Conservation (phyloP, 2,113 vertebrate genomes). For the Colistium nudipinnis region DNA sequence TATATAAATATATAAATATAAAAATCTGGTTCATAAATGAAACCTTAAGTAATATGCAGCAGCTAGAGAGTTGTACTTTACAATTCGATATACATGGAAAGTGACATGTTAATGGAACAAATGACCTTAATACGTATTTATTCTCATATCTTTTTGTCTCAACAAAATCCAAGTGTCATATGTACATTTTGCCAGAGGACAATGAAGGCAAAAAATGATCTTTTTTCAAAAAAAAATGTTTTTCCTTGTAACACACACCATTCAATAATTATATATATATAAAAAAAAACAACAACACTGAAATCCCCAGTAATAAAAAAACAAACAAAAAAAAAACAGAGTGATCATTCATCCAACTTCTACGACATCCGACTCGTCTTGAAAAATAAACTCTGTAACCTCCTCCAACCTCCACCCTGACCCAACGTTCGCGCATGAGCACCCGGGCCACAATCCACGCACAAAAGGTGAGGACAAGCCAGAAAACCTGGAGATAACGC, state of each 20-base stretch:
- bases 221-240: no score
- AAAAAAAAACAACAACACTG: no score
- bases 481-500: conserved; percentile 13
- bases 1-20: no score
- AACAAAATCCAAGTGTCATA: conserved; percentile 41
- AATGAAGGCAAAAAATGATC: conserved; percentile 1
- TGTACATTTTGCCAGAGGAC: conserved; percentile 29
- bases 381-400: conserved; percentile 9
- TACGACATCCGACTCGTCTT: conserved; percentile 10
- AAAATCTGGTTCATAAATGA: no score
- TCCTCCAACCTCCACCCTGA: conserved; percentile 19
- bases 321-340: conserved; percentile 28
- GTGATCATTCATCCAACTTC: conserved; percentile 22
- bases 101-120: not conserved
- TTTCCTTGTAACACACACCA: not conserved
- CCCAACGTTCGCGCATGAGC: not conserved
- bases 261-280: conserved; percentile 27
- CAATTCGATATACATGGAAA: not conserved
- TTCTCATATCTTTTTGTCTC: conserved; percentile 37
- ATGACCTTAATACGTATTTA: conserved; percentile 44
- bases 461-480: conserved; percentile 19
- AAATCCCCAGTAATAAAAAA: no score
- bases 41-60: not conserved
- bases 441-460: not conserved
- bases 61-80: not conserved